Base-by-base conservation (phyloP, 2,888 invertebrate species). In the Maniola hyperantus region DNA sequence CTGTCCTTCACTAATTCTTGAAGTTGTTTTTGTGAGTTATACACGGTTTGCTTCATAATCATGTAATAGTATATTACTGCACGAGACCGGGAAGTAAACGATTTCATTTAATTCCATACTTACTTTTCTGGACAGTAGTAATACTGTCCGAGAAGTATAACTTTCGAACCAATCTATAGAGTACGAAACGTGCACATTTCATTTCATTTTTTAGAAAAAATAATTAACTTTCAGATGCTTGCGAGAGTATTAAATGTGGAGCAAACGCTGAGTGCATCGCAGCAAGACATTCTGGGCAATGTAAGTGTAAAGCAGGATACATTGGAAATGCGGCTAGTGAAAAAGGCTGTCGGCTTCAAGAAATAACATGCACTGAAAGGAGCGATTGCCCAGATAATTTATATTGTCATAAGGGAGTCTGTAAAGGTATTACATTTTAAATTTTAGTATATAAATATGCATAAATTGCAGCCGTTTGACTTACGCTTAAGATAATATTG, bases 261-360 rank as follows among this genome's bases (percentile, higher is more conserved):
- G 93, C 94, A 4, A 98, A 98, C 85, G 94, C 98, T 36, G 97
- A 97, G 81, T 98, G 98, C 83, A 83, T 94, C 67, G 95, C 97
- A 68, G 90, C 93, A 65, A 94, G 96, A 77, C 98, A 98, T 83
- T 92, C 92, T 46, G 96, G 95, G 13, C 94, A 95, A 75, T 98
- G 98, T 81, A 94, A 95, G 76, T 98, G 98, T 83, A 94, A 95
- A 77, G 83, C 90, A 73, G 97, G 96, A 64, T 98, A 96, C 80
- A 94, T 95, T 81, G 97, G 97, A 66, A 95, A 96, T 87, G 94
- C 97, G 46, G 93, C 93, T 70, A 95, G 96, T 83, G 88, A 94
- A 57, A 92, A 89, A 71, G 97, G 97, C 53, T 98, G 98, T 81
- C 93, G 93, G 78, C 95, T 96, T 34, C 95, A 95, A 82, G 95